Evolutionary conservation across 2,113 vertebrate species (phyloP).

Genomic region (Macrotis lagotis): DNA sequence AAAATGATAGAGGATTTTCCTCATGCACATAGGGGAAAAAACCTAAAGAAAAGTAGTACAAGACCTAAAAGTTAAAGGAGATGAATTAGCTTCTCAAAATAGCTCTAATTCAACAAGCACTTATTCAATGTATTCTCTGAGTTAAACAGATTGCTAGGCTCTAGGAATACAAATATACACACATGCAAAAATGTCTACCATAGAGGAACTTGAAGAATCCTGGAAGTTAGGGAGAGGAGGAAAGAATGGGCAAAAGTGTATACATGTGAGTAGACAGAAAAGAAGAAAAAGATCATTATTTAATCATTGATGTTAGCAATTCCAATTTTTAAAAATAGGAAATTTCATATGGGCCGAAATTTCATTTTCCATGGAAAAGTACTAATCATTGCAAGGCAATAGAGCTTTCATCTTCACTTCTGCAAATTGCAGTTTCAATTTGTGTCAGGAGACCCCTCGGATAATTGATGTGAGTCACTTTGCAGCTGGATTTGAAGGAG

Average conservation of each 20-base stretch:
- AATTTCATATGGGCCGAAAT: background rate
- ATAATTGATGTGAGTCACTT: background rate
- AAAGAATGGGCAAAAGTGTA: background rate
- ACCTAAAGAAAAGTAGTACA: background rate
- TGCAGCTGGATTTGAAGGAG: background rate
- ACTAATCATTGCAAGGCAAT: background rate
- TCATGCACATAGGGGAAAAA: background rate
- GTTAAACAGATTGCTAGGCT: background rate
- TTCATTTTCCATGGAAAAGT: background rate
- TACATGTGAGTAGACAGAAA: background rate
- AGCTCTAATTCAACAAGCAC: background rate
- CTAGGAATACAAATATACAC: background rate
- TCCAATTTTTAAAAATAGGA: background rate
- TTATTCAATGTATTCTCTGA: background rate
- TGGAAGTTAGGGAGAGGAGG: background rate
- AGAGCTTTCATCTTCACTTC: background rate
- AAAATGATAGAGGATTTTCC: background rate
- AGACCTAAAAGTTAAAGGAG: background rate
- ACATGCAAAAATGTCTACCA: background rate
- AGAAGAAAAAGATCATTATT: background rate
- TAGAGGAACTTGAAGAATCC: background rate
- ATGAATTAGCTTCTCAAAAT: background rate
- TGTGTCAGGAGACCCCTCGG: background rate
- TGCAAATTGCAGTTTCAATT: background rate
- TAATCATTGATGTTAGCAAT: background rate